These are phyloP conservation scores for Scopus umbretta DNA, from an alignment of 2,113 vertebrate genomes.

Conservation along the genomic window DNA sequence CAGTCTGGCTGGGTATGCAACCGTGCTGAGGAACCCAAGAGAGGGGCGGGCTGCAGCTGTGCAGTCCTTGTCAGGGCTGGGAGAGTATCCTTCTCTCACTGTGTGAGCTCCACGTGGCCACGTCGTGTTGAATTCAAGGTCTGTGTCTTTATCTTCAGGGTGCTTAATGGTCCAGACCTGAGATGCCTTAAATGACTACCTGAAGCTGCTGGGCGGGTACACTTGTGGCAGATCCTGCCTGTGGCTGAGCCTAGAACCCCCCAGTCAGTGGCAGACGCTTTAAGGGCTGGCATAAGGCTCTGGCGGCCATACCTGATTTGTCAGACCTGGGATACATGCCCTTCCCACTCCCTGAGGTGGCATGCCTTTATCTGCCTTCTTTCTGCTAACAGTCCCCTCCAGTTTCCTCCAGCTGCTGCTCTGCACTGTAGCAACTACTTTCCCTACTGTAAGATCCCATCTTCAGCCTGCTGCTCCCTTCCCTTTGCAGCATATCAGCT, in stretches of 20 bases:
- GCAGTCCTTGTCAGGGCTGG: neutral
- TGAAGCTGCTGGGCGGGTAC: neutral
- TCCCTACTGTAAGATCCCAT: neutral
- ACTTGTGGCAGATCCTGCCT: neutral
- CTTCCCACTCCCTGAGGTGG: neutral
- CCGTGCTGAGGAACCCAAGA: neutral
- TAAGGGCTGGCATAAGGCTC: neutral
- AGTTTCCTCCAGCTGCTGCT: neutral
- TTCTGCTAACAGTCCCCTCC: neutral
- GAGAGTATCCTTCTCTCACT: neutral
- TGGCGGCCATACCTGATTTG: neutral
- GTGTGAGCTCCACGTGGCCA: neutral
- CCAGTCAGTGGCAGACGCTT: neutral
- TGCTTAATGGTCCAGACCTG: neutral
- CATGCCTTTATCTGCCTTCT: neutral
- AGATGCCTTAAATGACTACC: neutral
- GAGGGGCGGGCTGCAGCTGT: neutral
- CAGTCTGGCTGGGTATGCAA: neutral
- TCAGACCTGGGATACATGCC: neutral
- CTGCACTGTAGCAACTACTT: conserved; percentile 3
- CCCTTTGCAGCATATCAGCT: neutral
- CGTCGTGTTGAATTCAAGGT: neutral
- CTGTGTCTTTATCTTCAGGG: neutral
- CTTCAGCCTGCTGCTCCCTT: neutral
- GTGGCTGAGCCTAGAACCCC: neutral